phyloP scores from a whole-genome alignment of 2,113 vertebrate species.

The Pipa parva region DNA sequence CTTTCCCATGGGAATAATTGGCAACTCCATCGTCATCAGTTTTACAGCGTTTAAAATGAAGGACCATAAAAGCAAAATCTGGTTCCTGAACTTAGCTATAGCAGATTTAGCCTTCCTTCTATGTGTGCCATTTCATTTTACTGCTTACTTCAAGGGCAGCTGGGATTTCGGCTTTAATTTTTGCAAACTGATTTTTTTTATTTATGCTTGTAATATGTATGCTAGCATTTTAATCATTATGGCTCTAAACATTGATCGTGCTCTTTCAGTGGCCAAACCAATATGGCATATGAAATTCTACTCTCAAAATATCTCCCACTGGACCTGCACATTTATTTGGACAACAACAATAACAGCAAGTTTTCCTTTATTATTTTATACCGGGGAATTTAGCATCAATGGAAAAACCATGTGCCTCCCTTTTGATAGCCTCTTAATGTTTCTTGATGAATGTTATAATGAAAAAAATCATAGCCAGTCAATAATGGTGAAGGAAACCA shows the following conservation, averaged over 20 bases:
- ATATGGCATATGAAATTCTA: conserved; percentile 14
- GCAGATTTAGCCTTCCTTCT: conserved; percentile 11
- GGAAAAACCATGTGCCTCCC: neutral
- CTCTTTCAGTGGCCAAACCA: conserved; percentile 3
- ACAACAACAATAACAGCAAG: neutral
- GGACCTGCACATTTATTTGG: neutral
- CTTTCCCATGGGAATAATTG: neutral
- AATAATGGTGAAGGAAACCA: neutral
- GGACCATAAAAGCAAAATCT: conserved; percentile 1
- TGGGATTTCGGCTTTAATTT: neutral
- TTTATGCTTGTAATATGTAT: conserved; percentile 1
- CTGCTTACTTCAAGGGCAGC: neutral
- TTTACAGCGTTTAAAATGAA: neutral
- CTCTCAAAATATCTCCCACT: neutral
- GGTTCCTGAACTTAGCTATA: conserved; percentile 25
- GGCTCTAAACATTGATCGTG: conserved; percentile 9
- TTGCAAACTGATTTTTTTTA: neutral
- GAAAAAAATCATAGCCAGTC: neutral
- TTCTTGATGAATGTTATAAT: neutral
- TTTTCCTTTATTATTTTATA: neutral
- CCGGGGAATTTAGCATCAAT: neutral
- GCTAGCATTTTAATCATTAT: conserved; percentile 5
- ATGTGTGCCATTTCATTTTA: neutral
- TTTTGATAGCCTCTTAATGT: neutral
- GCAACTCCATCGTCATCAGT: conserved; percentile 15